A percentile compares a stretch with the other conserved stretches of the same genome.
Conservation (phyloP, 2,797 vertebrate genomes). For the Craterocephalus amniculus region DNA sequence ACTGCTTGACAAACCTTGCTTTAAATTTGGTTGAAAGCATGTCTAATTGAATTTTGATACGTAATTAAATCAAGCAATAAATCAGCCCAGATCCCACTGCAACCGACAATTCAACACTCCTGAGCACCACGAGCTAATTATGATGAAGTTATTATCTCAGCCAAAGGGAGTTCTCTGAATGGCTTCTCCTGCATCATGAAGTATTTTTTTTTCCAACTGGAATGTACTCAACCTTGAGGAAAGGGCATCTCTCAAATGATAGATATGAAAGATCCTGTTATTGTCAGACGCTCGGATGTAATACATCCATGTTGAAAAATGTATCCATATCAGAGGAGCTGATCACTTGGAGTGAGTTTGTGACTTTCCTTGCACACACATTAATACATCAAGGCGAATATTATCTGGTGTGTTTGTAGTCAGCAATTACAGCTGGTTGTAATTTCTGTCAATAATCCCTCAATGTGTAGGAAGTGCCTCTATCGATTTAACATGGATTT, state of each 20-base stretch:
- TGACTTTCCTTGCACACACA: slow-evolving; percentile 21
- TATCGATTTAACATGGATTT: slow-evolving; percentile 78
- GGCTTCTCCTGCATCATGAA: slow-evolving; percentile 69
- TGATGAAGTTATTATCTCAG: slow-evolving; percentile 86
- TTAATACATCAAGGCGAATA: slow-evolving; percentile 31
- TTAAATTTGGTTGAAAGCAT: slow-evolving; percentile 83
- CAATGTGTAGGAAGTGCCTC: slow-evolving; percentile 70
- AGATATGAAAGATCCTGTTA: slow-evolving; percentile 58
- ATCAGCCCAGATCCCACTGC: slow-evolving; percentile 85
- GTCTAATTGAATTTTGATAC: slow-evolving; percentile 90
- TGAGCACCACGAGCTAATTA: slow-evolving; percentile 84
- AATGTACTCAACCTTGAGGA: slow-evolving; percentile 78
- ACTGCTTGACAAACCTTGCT: slow-evolving; percentile 82
- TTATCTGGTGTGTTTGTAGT: slow-evolving; percentile 44
- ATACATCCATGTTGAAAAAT: slow-evolving; percentile 48
- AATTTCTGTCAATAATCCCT: slow-evolving; percentile 76
- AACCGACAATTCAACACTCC: slow-evolving; percentile 83
- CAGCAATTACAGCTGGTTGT: slow-evolving; percentile 62
- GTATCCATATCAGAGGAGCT: slow-evolving; percentile 51
- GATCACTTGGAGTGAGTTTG: slow-evolving; percentile 48
- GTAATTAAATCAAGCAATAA: slow-evolving; percentile 89
- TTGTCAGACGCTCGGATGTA: slow-evolving; percentile 53
- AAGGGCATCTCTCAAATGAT: slow-evolving; percentile 67
- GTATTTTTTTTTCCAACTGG: slow-evolving; percentile 56
- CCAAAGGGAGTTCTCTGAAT: slow-evolving; percentile 77